These are phyloP conservation scores for Xiphophorus maculatus DNA, from an alignment of 2,113 vertebrate genomes.

Conservation along the genomic window DNA sequence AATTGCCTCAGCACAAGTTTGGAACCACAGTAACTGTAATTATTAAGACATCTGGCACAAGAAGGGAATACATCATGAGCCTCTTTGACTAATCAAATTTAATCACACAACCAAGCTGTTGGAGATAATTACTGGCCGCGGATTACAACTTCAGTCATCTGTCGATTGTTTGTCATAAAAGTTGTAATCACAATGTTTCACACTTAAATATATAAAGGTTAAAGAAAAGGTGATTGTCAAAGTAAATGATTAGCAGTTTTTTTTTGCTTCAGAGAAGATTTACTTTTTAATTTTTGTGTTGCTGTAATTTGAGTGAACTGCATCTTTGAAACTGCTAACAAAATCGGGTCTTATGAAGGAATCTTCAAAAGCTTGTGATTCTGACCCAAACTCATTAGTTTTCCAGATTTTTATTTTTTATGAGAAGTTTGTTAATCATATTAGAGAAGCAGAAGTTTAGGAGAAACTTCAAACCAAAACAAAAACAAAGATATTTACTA, in stretches of 20 bases:
- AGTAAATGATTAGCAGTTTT: not conserved
- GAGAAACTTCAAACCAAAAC: not conserved
- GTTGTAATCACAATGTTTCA: slow-evolving; percentile 45
- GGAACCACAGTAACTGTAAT: slow-evolving; percentile 41
- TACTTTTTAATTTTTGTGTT: not conserved
- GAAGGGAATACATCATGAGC: slow-evolving; percentile 71
- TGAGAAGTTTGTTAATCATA: not conserved
- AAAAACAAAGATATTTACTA: not conserved
- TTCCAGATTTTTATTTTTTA: not conserved
- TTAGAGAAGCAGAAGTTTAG: not conserved
- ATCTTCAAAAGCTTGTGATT: not conserved
- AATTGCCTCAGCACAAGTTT: slow-evolving; percentile 32
- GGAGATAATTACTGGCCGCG: slow-evolving; percentile 65
- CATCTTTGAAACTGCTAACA: not conserved
- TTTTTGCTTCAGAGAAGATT: not conserved
- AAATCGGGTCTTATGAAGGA: not conserved
- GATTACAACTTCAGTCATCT: slow-evolving; percentile 44
- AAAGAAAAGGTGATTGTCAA: not conserved
- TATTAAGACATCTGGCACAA: slow-evolving; percentile 74
- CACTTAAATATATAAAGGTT: slow-evolving; percentile 7
- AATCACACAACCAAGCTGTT: slow-evolving; percentile 60
- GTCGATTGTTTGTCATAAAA: slow-evolving; percentile 19
- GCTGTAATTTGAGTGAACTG: not conserved
- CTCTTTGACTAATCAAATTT: slow-evolving; percentile 73
- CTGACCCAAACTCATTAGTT: not conserved